These are phyloP conservation scores for Ridgeia piscesae DNA, from an alignment of 1,140 invertebrate species.

Conservation along the genomic window DNA sequence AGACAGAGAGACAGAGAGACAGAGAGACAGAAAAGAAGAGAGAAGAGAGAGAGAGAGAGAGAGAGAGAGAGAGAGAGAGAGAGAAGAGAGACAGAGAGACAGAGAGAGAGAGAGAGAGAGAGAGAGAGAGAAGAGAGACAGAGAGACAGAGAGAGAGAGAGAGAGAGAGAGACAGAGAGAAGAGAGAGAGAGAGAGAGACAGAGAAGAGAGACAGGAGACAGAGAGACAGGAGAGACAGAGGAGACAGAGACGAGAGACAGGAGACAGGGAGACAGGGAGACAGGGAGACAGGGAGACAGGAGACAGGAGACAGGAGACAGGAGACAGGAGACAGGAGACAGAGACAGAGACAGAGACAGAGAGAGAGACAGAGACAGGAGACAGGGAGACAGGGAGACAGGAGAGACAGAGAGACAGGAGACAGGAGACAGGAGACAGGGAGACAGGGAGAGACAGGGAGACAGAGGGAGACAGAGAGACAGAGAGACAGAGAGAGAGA, in stretches of 20 bases:
- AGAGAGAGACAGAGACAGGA: too few species aligned
- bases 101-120: background rate
- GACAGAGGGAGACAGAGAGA: background rate
- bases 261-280: background rate
- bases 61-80: constrained; percentile 3
- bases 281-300: background rate
- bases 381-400: too few species aligned
- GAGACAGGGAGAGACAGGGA: background rate
- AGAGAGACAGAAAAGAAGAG: background rate
- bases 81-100: background rate
- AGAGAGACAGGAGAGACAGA: too few species aligned
- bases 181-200: background rate
- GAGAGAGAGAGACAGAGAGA: background rate
- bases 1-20: background rate
- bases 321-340: background rate
- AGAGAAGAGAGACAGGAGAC: background rate
- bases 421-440: background rate
- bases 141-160: background rate
- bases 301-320: background rate
- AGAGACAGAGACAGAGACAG: background rate
- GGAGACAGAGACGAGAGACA: too few species aligned
- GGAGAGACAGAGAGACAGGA: background rate
- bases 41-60: background rate
- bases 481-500: background rate
- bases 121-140: background rate